Evolutionary conservation across 2,888 invertebrate species (phyloP).

Genomic region (Petrolisthes cinctipes): DNA sequence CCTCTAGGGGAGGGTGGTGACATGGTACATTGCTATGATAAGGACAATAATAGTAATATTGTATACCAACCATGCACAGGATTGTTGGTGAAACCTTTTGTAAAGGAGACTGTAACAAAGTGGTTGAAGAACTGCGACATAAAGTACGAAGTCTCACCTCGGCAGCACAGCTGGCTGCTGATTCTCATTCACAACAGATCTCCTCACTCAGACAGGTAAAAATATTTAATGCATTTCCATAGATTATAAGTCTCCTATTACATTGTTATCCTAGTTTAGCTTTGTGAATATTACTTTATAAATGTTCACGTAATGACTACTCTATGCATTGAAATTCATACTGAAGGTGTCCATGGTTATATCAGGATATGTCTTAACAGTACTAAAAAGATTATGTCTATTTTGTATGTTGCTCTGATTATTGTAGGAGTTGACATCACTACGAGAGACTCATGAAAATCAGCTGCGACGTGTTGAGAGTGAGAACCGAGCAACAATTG

Average conservation of each 20-base stretch:
- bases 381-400: no score
- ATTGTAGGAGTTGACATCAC: conserved; percentile 67
- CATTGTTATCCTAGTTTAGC: neutral
- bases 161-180: conserved; percentile 44
- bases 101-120: conserved; percentile 48
- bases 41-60: no score
- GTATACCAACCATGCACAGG: neutral
- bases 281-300: neutral
- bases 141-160: conserved; percentile 49
- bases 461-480: conserved; percentile 71
- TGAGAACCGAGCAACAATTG: conserved; percentile 73
- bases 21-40: no score
- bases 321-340: no score
- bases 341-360: no score
- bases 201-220: conserved; percentile 36
- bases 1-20: no score
- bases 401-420: no score
- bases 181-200: conserved; percentile 43
- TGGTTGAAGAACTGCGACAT: conserved; percentile 43
- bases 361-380: no score
- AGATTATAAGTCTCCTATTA: neutral
- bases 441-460: conserved; percentile 70
- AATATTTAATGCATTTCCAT: neutral
- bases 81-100: conserved; percentile 34
- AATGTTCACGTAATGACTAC: no score